Conservation (phyloP, 2,113 vertebrate species). For the Eptesicus fuscus region DNA sequence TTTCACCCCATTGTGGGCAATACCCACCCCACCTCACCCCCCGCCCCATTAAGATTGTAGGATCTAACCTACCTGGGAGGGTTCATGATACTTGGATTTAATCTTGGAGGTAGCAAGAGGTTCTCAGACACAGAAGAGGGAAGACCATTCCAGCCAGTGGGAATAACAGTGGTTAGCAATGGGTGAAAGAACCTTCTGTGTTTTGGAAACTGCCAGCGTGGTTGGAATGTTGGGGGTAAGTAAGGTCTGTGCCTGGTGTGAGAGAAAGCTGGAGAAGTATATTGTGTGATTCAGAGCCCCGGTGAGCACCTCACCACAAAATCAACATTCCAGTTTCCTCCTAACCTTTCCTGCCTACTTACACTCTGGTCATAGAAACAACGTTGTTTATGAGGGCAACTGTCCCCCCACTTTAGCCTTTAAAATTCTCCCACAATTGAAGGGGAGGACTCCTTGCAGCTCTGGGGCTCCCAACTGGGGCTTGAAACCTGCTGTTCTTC, state of each 20-base stretch:
- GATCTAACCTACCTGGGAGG: not conserved
- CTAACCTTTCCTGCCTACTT: not conserved
- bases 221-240: not conserved
- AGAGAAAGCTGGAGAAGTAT: not conserved
- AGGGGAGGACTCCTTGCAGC: not conserved
- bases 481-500: slow-evolving; percentile 44
- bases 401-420: not conserved
- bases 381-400: not conserved
- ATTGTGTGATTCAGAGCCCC: not conserved
- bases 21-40: rapidly evolving
- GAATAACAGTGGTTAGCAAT: not conserved
- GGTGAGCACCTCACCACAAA: not conserved
- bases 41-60: not conserved
- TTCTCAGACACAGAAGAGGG: not conserved
- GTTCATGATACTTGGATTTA: not conserved
- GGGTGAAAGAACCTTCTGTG: not conserved
- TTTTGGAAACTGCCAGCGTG: not conserved
- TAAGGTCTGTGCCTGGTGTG: not conserved
- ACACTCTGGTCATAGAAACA: not conserved
- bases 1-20: not conserved
- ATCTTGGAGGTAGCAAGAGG: not conserved
- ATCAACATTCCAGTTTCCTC: not conserved
- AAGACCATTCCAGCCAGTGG: not conserved
- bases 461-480: slow-evolving; percentile 24
- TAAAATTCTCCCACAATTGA: slow-evolving; percentile 11